Percentiles rank a stretch among this genome's conserved stretches.
These are phyloP conservation scores for Drosophila repleta DNA, from an alignment of 1,140 invertebrate genomes.

Conservation along the genomic window DNA sequence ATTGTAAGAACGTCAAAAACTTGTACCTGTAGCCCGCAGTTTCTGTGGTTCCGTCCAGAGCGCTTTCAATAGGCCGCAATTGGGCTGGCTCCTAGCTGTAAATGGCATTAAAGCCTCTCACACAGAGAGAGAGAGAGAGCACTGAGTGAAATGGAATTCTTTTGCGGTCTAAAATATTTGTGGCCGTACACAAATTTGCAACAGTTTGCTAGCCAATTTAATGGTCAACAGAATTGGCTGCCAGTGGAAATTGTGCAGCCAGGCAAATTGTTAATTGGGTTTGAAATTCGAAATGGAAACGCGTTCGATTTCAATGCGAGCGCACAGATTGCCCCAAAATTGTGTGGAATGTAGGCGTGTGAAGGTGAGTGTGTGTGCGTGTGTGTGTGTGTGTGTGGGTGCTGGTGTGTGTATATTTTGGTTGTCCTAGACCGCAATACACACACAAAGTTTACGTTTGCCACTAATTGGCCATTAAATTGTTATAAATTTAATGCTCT, in stretches of 20 bases:
- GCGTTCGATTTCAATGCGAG: slow-evolving; percentile 25
- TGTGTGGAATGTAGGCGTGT: slow-evolving; percentile 13
- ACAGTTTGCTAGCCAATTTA: slow-evolving; percentile 28
- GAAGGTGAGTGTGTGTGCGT: neutral
- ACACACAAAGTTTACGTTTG: slow-evolving; percentile 31
- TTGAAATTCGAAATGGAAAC: slow-evolving; percentile 33
- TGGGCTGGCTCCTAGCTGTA: slow-evolving; percentile 53
- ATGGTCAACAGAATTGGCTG: slow-evolving; percentile 12
- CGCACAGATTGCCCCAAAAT: slow-evolving; percentile 25
- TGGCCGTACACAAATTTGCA: slow-evolving; percentile 2
- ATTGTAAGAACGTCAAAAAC: slow-evolving; percentile 25
- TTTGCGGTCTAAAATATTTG: slow-evolving; percentile 1
- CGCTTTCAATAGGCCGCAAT: slow-evolving; percentile 51
- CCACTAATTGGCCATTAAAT: slow-evolving; percentile 56
- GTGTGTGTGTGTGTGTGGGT: slow-evolving; percentile 13
- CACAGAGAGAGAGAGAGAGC: too few species aligned
- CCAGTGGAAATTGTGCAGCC: slow-evolving; percentile 31
- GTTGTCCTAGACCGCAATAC: slow-evolving; percentile 34
- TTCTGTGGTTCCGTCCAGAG: slow-evolving; percentile 4
- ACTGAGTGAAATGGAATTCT: slow-evolving; percentile 16
- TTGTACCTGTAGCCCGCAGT: neutral
- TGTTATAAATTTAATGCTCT: slow-evolving; percentile 48
- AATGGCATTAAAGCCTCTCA: slow-evolving; percentile 63
- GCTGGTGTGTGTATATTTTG: slow-evolving; percentile 10
- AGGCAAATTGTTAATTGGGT: slow-evolving; percentile 39